These are phyloP conservation scores for Tortrix viridana DNA, from an alignment of 2,888 invertebrate species.

Conservation along the genomic window DNA sequence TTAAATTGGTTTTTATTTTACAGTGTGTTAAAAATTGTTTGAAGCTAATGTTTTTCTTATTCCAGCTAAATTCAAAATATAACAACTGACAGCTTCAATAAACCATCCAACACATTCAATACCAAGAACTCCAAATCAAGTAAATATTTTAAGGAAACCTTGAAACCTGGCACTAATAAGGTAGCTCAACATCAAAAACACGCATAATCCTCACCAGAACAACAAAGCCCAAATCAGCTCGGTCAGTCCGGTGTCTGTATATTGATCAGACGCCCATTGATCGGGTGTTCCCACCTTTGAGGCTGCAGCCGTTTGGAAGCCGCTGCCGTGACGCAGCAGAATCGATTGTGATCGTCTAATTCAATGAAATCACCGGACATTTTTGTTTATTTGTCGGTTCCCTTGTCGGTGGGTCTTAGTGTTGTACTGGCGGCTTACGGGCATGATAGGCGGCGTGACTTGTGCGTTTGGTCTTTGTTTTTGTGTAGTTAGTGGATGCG, in stretches of 20 bases:
- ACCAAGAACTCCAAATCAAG: too few relatives aligned
- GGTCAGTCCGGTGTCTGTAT: slow-evolving; percentile 66
- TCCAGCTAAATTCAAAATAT: too few relatives aligned
- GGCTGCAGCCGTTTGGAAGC: slow-evolving; percentile 66
- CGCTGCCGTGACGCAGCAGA: slow-evolving; percentile 69
- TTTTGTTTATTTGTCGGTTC: slow-evolving; percentile 80
- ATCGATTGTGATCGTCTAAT: slow-evolving; percentile 81
- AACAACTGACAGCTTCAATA: too few relatives aligned
- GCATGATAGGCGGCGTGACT: slow-evolving; percentile 68
- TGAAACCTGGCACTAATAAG: neutral
- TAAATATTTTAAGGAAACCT: too few relatives aligned
- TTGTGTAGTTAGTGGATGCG: slow-evolving; percentile 24
- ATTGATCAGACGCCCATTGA: slow-evolving; percentile 81
- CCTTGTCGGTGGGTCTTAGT: slow-evolving; percentile 70
- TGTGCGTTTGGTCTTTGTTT: slow-evolving; percentile 52
- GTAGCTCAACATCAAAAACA: slow-evolving; percentile 21
- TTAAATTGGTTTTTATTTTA: too few relatives aligned
- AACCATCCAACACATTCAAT: too few relatives aligned
- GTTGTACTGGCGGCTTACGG: slow-evolving; percentile 70
- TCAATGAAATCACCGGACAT: slow-evolving; percentile 82
- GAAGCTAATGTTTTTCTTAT: too few relatives aligned
- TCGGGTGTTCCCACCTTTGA: slow-evolving; percentile 81
- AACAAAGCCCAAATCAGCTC: slow-evolving; percentile 32
- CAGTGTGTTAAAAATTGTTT: too few relatives aligned
- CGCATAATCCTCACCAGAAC: slow-evolving; percentile 28